Conservation (phyloP, 1,140 invertebrate species). For the Stenopsyche tienmushanensis region DNA sequence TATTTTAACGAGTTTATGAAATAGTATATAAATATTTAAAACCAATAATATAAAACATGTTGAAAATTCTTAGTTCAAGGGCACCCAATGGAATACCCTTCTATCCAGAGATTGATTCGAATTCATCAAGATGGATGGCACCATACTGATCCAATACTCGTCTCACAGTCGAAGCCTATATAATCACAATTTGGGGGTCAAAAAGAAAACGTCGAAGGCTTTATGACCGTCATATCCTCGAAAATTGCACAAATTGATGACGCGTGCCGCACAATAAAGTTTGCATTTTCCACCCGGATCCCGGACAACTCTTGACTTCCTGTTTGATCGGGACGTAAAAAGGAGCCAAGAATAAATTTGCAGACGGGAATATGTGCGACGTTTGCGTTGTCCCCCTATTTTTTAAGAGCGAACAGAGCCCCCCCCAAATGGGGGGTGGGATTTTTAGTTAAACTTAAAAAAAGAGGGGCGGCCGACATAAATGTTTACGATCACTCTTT, state of each 20-base stretch:
- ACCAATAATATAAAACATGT: too few relatives aligned
- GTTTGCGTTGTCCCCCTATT: neutral
- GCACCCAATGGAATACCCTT: too few relatives aligned
- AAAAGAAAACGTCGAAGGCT: constrained; percentile 22
- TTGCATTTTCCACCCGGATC: constrained; percentile 28
- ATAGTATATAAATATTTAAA: too few relatives aligned
- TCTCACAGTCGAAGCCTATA: too few relatives aligned
- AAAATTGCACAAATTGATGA: constrained; percentile 41
- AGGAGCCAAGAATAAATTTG: constrained; percentile 11
- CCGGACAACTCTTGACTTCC: constrained; percentile 24
- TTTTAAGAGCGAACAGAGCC: neutral
- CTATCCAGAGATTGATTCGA: too few relatives aligned
- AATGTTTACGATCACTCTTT: constrained; percentile 25
- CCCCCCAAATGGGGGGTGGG: neutral
- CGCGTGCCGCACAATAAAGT: constrained; percentile 40
- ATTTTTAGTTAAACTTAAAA: constrained; percentile 22
- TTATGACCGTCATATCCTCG: constrained; percentile 40
- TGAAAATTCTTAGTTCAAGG: too few relatives aligned
- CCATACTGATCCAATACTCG: too few relatives aligned
- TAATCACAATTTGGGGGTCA: constrained; percentile 13
- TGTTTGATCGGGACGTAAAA: constrained; percentile 10
- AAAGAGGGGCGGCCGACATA: constrained; percentile 7
- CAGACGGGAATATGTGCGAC: neutral
- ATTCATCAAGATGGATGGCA: too few relatives aligned
- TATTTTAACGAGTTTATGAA: too few relatives aligned